Evolutionary conservation across 1,140 invertebrate species (phyloP), one percentile per base, ranked within the genome.

Genomic region (Frieseomelitta varia): DNA sequence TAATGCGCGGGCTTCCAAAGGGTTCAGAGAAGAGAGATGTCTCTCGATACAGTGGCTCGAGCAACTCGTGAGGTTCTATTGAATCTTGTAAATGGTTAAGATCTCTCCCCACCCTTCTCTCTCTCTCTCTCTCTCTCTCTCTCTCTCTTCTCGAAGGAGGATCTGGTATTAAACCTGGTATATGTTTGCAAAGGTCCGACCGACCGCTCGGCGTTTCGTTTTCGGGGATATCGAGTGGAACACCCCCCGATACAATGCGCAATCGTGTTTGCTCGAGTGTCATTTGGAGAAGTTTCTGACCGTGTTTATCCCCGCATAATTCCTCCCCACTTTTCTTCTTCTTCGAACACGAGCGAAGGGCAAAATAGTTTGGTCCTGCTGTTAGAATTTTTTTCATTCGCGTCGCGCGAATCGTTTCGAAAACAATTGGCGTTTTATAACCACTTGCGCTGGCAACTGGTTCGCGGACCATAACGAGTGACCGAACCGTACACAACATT

Each of bases 1-100:
- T 89, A 90, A 90, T 89, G 88, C 79, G 39, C n/a, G 67, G 71
- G 80, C 75, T 79, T 78, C 85, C 61, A 84, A 89, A 75, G 79
- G 79, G 85, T 81, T 83, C 72, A 71, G 34, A 67, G 61, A 72
- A 27, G 58, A 39, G 83, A 85, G 55, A 77, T 58, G 58, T 73
- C 19, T 73, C 19, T n/a, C 51, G 4, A 69, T 80, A 84, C 75
- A 79, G 63, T 14, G 76, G n/a, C 34, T 65, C 75, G 68, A 63
- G 77, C 24, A 55, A 80, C 83, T 30, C 68, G 78, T 79, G 68
- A 84, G 17, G 51, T 84, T 72, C 76, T 53, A 84, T 79, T 67
- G 83, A 73, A 79, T 80, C 83, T 80, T 84, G 83, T 79, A 73
- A 74, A 84, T 74, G 78, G 77, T 68, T 84, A 73, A 80, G 83